Percentiles rank a stretch among this genome's conserved stretches.
Conservation (phyloP, 2,888 invertebrate genomes). For the Rhopalosiphum nymphaeae region DNA sequence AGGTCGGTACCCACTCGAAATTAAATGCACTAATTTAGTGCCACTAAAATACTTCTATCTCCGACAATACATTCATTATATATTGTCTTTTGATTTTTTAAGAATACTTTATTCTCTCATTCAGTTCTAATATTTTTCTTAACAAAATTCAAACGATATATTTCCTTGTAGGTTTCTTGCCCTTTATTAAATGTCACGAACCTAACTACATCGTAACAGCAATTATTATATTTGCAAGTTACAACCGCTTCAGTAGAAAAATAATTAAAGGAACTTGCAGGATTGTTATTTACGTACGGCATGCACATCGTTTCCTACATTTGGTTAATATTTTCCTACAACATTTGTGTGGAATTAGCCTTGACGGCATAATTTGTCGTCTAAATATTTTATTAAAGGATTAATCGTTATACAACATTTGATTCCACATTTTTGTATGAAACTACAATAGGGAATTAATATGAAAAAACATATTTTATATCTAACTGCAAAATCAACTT, state of each 20-base stretch:
- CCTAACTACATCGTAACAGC: neutral
- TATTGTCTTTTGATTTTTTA: neutral
- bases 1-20: neutral
- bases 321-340: neutral
- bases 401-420: neutral
- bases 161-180: neutral
- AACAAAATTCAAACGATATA: neutral
- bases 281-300: constrained; percentile 48
- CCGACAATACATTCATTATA: neutral
- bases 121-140: neutral
- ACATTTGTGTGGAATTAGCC: neutral
- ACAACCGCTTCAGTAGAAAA: constrained; percentile 10
- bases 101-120: neutral
- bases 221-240: neutral
- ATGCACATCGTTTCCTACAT: constrained; percentile 41
- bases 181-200: constrained; percentile 41
- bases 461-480: neutral
- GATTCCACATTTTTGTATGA: neutral
- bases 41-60: neutral
- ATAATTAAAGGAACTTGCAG: constrained; percentile 40
- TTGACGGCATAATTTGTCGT: constrained; percentile 39
- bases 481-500: neutral
- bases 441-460: neutral
- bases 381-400: neutral
- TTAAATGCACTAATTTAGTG: neutral